Base-by-base conservation (phyloP, 2,113 vertebrate species). In the Alethe diademata region DNA sequence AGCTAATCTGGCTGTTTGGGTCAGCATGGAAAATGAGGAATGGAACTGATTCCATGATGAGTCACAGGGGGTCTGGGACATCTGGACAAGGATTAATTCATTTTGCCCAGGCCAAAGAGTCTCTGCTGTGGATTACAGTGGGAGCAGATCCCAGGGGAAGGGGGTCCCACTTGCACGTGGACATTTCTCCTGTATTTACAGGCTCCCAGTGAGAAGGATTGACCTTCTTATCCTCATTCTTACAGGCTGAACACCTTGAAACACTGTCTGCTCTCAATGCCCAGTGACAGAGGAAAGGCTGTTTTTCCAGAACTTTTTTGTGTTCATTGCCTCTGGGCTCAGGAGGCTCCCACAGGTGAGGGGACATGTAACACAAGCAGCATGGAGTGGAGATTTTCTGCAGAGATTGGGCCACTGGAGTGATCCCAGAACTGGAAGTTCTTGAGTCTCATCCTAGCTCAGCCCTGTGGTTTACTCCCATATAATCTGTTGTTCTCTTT, bases 1-100 rank as follows among this genome's bases (percentile, higher is more conserved):
- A 86, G 71, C 71, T 91, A 58, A 90, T 90, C 54, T 73, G 43
- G 33, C 40, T 92, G 45, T 26, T 85, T 95, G 53, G 85, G 48
- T 82, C 86, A 90, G 56, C 56, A 19, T 72, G 88, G 78, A 92
- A 94, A 94, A 93, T 80, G 78, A 94, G 35, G 23, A 42, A 31
- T 81, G 78, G 81, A 70, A 38, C 60, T 50, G 9, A 60, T 87
- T 78, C 64, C 58, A 1, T 28, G 40, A 17, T 91, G 92, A 89
- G 61, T 91, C 78, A 87, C 6, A 31, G 61, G 12, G 69, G 28
- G 23, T 76, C 69, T 10, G 13, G 54, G 76, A 60, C 84, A 95
- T 84, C 72, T 95, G 54, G 76, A 38, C 66, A 51, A 50, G 73
- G 72, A 73, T 89, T 53, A 70, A 50, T 35, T 70, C 33, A 22